Percentiles rank a stretch among this genome's conserved stretches.
phyloP scores from a whole-genome alignment of 2,888 invertebrate genomes.

The Escarpia spicata region DNA sequence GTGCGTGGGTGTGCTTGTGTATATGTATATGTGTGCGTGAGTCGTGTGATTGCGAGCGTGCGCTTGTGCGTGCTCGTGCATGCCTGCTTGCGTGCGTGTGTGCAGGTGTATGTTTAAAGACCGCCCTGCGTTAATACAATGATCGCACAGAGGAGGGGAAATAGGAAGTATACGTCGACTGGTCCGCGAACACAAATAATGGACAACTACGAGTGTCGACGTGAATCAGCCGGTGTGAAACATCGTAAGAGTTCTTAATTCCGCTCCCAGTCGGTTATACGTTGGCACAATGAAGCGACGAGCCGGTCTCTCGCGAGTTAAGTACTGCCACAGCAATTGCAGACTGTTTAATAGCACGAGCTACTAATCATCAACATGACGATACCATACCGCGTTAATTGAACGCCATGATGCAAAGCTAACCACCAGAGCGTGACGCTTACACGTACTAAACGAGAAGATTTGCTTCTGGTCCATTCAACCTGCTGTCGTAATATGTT shows the following conservation, averaged over 20 bases:
- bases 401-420: neutral
- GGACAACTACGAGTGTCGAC: no score
- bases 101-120: no score
- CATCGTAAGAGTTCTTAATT: neutral
- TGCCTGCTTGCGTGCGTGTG: no score
- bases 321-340: neutral
- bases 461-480: neutral
- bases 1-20: no score
- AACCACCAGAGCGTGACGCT: neutral
- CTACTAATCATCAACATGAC: slow-evolving; percentile 1
- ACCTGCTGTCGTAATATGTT: neutral
- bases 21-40: no score
- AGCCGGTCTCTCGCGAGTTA: neutral
- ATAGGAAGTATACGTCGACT: no score
- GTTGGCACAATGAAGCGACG: neutral
- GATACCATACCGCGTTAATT: neutral
- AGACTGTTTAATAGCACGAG: neutral
- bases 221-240: neutral
- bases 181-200: no score
- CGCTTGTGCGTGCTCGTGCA: no score
- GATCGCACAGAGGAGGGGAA: no score
- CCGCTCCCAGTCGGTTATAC: neutral
- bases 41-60: no score
- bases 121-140: no score
- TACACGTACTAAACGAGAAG: neutral